A percentile compares a stretch with the other conserved stretches of the same genome.
phyloP scores from a whole-genome alignment of 2,888 invertebrate genomes.

The Protonemura montana region DNA sequence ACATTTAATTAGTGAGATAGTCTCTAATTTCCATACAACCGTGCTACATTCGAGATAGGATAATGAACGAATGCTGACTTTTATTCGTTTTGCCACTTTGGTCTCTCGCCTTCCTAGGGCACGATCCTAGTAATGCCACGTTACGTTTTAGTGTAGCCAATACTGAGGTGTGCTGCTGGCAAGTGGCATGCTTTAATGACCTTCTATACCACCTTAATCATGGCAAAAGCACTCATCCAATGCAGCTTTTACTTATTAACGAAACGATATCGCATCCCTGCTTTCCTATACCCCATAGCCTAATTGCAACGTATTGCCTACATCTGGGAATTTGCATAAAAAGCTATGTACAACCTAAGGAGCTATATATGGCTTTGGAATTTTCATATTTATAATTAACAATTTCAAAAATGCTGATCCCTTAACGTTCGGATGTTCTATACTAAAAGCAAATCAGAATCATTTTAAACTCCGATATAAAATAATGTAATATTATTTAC shows the following conservation, averaged over 20 bases:
- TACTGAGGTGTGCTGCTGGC: constrained; percentile 21
- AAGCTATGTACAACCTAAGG: constrained; percentile 2
- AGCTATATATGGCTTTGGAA: neutral
- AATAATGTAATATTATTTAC: neutral
- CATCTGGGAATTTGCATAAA: constrained; percentile 40
- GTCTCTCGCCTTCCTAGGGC: neutral
- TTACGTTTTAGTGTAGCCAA: neutral
- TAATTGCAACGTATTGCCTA: constrained; percentile 46
- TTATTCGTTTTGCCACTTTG: constrained; percentile 19
- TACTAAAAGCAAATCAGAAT: neutral
- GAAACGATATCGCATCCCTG: constrained; percentile 37
- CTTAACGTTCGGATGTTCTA: neutral
- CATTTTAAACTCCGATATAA: neutral
- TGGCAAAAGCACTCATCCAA: constrained; percentile 42
- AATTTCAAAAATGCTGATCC: constrained; percentile 12
- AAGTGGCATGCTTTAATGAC: constrained; percentile 41
- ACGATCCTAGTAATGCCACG: neutral
- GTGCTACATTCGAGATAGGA: neutral
- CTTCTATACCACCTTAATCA: constrained; percentile 45
- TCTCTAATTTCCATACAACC: neutral
- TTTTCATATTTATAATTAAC: constrained; percentile 7
- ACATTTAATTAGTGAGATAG: constrained; percentile 1
- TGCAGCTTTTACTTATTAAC: constrained; percentile 47
- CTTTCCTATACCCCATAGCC: constrained; percentile 29
- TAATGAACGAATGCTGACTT: constrained; percentile 40